Base-by-base conservation (phyloP, 2,888 invertebrate species). In the Plebejus argus region DNA sequence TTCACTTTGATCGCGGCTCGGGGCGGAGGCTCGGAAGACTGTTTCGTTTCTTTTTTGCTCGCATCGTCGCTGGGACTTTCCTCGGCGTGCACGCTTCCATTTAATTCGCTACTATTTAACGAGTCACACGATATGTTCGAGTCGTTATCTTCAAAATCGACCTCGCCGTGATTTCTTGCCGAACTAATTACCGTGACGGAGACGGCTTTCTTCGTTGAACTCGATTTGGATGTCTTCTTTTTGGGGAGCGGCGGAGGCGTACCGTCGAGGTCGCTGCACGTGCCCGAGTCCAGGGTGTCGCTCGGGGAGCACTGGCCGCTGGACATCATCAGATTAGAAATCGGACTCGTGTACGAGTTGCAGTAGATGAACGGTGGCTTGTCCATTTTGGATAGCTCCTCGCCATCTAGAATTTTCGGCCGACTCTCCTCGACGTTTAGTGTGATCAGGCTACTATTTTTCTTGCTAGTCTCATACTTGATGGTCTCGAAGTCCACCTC, bases 281-380 rank as follows among this genome's bases (percentile, higher is more conserved):
- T 97, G 72, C 97, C 97, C 79, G 97, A 97, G 90, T 97, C 97
- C 80, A 97, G 88, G 0, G 97, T 97, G 85, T 97, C 97, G 84
- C 96, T 97, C 0, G 97, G 97, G 49, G 97, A 97, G 85, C 97
- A 97, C 85, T 97, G 97, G 1, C 97, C 97, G 86, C 97, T 97
- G 76, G 97, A 96, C 95, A 97, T 96, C 78, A 96, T 92, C 90
- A 94, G 94, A 80, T 91, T 93, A 8, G 92, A 89, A 83, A 95
- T 91, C 10, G 93, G 93, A 84, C 89, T 91, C 83, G 93, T 94
- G 82, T 95, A 96, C 7, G 95, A 92, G 82, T 94, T 95, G 88
- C 95, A 96, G 83, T 95, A 96, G 85, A 96, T 96, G 79, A 94
- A 95, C 23, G 95, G 93, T 28, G 92, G 90, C 81, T 93, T 92